phyloP scores from a whole-genome alignment of 2,113 vertebrate genomes.

The human (Homo sapiens) region GRCh38 chr9:121799501-121800000 shows the following conservation, averaged over 20 bases:
- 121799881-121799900: not conserved
- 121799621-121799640: not conserved
- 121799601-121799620: not conserved
- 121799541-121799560: too few species aligned
- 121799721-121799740: not conserved
- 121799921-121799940: not conserved
- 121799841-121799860: not conserved
- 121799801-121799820: conserved; percentile 37
- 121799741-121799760: conserved; percentile 10
- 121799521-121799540: too few species aligned
- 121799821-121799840: not conserved
- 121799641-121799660: not conserved
- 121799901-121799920: not conserved
- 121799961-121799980: not conserved
- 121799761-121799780: conserved; percentile 25
- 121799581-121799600: too few species aligned
- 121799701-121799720: not conserved
- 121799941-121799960: not conserved
- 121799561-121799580: too few species aligned
- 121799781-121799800: conserved; percentile 7
- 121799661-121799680: not conserved
- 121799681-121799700: not conserved
- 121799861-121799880: not conserved
- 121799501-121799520: too few species aligned
- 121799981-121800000: not conserved